Base-by-base conservation (phyloP, 2,888 invertebrate species). In the Keiferia lycopersicella region DNA sequence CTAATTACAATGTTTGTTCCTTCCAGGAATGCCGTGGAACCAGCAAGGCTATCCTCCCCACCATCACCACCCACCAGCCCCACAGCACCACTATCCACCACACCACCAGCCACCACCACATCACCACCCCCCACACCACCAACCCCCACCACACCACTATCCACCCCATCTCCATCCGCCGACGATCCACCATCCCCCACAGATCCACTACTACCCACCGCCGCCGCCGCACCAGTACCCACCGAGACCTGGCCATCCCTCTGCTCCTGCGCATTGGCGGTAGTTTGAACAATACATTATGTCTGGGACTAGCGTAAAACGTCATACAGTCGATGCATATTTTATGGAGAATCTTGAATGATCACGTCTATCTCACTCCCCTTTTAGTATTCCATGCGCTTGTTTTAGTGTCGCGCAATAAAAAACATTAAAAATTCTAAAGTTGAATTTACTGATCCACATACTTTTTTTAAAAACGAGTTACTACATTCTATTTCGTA, bases 1-100 rank as follows among this genome's bases (percentile, higher is more conserved):
- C 41, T n/a, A 20, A 11, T 18, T n/a, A n/a, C n/a, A n/a, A 3
- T 18, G 4, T 50, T 8, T 11, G 1, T 20, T 20, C 2, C 11
- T 83, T 76, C 7, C 75, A 87, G 85, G 18, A 53, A 88, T 88
- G 89, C n/a, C 38, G 51, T 62, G 68, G 56, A n/a, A 45, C 68
- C 71, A 70, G 63, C 71, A 68, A 34, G 69, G 26, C n/a, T 66
- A 64, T 22, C 69, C 59, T 61, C 64, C 58, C 20, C 64, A 50
- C 8, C 65, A 48, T 48, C 69, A 64, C 12, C 70, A 65, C 1
- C 70, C 50, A n/a, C 71, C 68, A 6, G 75, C 66, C 10, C 72
- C 63, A 53, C 70, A 66, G 7, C 73, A 67, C 41, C 68, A 65
- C 30, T 73, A 70, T 3, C 77, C 71, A 18, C 65, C 71, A 60